phyloP scores from a whole-genome alignment of 2,113 vertebrate species.

The Zosterops lateralis region DNA sequence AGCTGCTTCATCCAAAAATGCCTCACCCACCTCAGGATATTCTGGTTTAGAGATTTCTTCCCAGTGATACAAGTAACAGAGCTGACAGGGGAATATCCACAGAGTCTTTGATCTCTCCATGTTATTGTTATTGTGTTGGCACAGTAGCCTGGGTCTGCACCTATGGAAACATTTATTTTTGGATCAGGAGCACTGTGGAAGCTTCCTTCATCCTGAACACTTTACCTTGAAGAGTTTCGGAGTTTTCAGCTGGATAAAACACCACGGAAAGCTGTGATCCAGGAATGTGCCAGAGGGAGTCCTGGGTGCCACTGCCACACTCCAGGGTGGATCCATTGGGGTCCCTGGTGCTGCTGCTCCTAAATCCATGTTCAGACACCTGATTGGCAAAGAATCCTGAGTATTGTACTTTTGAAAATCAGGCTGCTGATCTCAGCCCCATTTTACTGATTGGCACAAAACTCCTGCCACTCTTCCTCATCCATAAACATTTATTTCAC shows the following conservation, averaged over 20 bases:
- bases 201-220: background rate
- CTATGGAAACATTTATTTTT: background rate
- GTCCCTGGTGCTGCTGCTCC: background rate
- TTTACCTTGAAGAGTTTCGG: background rate
- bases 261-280: accelerated
- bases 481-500: background rate
- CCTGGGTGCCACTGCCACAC: background rate
- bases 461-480: accelerated
- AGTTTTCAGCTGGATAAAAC: background rate
- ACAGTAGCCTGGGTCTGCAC: background rate
- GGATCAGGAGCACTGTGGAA: background rate
- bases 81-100: background rate
- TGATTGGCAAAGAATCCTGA: background rate
- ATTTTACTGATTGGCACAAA: background rate
- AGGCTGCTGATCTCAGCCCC: background rate
- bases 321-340: accelerated
- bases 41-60: background rate
- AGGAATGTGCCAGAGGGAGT: accelerated
- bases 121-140: background rate
- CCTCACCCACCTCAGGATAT: background rate
- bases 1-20: background rate
- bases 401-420: background rate
- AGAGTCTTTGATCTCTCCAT: background rate
- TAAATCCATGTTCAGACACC: background rate
- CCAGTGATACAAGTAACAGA: background rate